Evolutionary conservation across 2,113 vertebrate species (phyloP), one percentile per base, ranked within the genome.

Genomic region (Mormoops blainvillei): DNA sequence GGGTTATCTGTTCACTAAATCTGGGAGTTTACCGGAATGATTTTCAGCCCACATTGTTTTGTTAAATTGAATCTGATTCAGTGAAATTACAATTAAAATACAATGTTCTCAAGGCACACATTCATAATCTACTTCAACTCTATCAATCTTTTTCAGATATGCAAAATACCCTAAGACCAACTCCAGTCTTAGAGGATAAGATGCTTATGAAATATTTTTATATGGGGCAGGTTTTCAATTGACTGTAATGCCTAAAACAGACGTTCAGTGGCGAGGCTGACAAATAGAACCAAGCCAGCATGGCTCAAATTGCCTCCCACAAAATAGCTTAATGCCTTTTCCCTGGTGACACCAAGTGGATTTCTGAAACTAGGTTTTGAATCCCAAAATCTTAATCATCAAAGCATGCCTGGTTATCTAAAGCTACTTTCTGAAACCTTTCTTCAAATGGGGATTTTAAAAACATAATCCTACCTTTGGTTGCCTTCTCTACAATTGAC

Each of bases 81-180:
- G 61, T 76, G 68, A 97, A 97, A 95, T 95, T 96, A 97, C 97
- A 97, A 96, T 95, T 95, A 98, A 96, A 94, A 90, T 93, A 76
- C 48, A 19, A 83, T 86, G 43, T 83, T 28, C 88, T 86, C 77
- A 22, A 87, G 81, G 12, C 71, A 80, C 86, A 96, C 78, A 89
- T 80, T 97, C 89, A 92, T 96, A 94, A 96, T 71, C 78, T 74
- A 41, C 70, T 83, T 68, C 68, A 95, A 77, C 58, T 85, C 84
- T 81, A 82, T 83, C 76, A 89, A 24, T 96, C 81, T 87, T 89
- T 90, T 90, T 67, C 87, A 81, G 36, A 94, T 93, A 74, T 95
- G 68, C n/a, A 93, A 94, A 97, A 95, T 94, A 93, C 83, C 76
- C 61, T 82, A 63, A 96, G 10, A 95, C 26, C 20, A 67, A 84